Base-by-base conservation (phyloP, 2,888 invertebrate genomes). In the Euclidia mi region DNA sequence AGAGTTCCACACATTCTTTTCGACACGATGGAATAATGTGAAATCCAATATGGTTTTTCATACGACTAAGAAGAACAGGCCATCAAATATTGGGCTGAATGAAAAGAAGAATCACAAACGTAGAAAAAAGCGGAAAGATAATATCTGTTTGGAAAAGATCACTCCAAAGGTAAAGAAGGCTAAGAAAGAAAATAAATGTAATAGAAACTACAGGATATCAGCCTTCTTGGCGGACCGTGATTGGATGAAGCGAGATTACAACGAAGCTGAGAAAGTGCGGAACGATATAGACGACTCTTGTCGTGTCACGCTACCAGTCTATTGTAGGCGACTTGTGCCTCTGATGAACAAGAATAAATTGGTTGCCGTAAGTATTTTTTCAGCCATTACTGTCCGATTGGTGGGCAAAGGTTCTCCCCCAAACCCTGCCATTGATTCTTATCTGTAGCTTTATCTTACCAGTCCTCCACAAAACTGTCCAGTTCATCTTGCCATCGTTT, bases 71-170 rank as follows among this genome's bases (percentile, higher is more conserved):
- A 25, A 40, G 20, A 45, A 47, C 0, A 79, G 53, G 35, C 58
- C 49, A 17, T 55, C 60, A 6, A 52, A 51, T 15, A 38, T 52
- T 6, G 15, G 42, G 2, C 38, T 37, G 2, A 65, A 70, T 40
- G 74, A 73, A 25, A 79, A 71, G 17, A 76, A 65, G 25, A 82
- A 86, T 51, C 80, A 83, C 46, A 91, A 88, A 65, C 76, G 81
- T 2, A 86, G 82, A 48, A 89, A 85, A 78, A 89, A 88, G 53
- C 37, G 51, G 12, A 56, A 43, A 49, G 25, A 29, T 34, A n/a
- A 37, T n/a, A 28, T 48, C 7, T 46, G 45, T 11, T 9, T 32
- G 0, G 41, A 47, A 14, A 44, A 44, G 17, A 53, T 32, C 3
- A 46, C 48, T 7, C 18, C 20, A 12, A 43, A 34, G 38, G 46